Base-by-base conservation (phyloP, 2,113 vertebrate species). In the Toxotes jaculatrix region DNA sequence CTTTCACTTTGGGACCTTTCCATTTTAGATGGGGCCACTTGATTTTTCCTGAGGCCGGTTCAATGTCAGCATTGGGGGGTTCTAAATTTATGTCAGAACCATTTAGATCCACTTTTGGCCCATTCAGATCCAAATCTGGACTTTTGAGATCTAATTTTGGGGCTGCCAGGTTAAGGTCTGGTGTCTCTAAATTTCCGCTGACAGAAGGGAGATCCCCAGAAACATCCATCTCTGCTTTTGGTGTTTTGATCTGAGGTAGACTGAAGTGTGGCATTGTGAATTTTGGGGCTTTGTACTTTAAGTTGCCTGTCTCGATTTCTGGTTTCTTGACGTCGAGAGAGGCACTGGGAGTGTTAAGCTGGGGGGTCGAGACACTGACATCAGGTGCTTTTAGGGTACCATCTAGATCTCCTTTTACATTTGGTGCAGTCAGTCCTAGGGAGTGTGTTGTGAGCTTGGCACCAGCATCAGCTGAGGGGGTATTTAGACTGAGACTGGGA, bases 191-290 rank as follows among this genome's bases (percentile, higher is more conserved):
- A 40, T 85, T 85, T 27, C 69, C 82, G 67, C 31, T 85, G 21
- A 87, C 27, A 23, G 87, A 72, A 27, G 93, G 89, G 14, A 87
- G 21, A n/a, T 83, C 56, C 13, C 86, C 82, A 38, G 90, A 86
- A 21, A 83, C 9, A 59, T 88, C 79, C 42, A 80, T 4, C 1
- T 89, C 68, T 78, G 85, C n/a, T 51, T 89, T 84, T 76, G 90
- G 80, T 61, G 36, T 34, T 45, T 84, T 77, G 10, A 92, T 0
- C 0, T 75, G 16, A 53, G 89, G 86, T 19, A 85, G 27, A 74
- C 57, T 63, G 32, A 95, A 93, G 3, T 73, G 10, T 53, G 94
- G 94, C 91, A 94, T 90, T 9, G 14, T 63, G 34, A 94, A 92
- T 51, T 89, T 84, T 1, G 92, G 84, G 5, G 86, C 0, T 21